Conservation (phyloP, 92 coral and sea anemone genomes). For the Blastomussa wellsi region DNA sequence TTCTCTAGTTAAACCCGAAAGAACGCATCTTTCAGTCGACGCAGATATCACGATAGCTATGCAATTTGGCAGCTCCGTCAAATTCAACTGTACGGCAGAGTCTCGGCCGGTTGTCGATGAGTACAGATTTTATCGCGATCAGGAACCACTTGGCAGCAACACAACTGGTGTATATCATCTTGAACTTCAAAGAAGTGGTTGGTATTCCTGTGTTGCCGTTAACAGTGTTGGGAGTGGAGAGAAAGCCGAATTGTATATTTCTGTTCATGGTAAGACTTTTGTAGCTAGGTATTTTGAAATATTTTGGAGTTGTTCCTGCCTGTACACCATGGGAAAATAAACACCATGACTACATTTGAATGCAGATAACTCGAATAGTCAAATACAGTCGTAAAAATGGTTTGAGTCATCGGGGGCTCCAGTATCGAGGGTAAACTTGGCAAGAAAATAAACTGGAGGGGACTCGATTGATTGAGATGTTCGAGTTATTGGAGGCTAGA, state of each 20-base stretch:
- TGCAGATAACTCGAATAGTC: too few relatives aligned
- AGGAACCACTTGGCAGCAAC: slow-evolving; percentile 18
- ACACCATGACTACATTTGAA: too few relatives aligned
- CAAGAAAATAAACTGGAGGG: too few relatives aligned
- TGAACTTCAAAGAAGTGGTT: slow-evolving; percentile 23
- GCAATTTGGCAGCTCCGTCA: slow-evolving; percentile 2
- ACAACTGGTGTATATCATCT: slow-evolving; percentile 18
- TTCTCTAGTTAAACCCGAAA: slow-evolving; percentile 31
- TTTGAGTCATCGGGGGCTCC: too few relatives aligned
- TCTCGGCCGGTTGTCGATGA: slow-evolving; percentile 7
- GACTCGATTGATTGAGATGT: too few relatives aligned
- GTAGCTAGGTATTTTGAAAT: neutral
- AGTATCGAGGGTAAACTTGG: too few relatives aligned
- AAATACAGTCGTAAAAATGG: too few relatives aligned
- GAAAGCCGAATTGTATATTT: neutral
- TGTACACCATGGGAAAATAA: too few relatives aligned
- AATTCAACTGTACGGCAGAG: slow-evolving; percentile 17
- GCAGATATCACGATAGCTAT: neutral
- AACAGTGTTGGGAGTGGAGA: slow-evolving; percentile 30
- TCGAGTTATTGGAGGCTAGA: too few relatives aligned
- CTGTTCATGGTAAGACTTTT: slow-evolving; percentile 9
- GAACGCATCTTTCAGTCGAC: slow-evolving; percentile 8
- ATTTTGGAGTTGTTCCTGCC: too few relatives aligned
- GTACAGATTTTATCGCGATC: slow-evolving; percentile 24
- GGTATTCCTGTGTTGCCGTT: slow-evolving; percentile 24